A percentile compares a stretch with the other conserved stretches of the same genome.
These are phyloP conservation scores for Myotis lucifugus DNA, from an alignment of 2,113 vertebrate genomes.

Conservation along the genomic window DNA sequence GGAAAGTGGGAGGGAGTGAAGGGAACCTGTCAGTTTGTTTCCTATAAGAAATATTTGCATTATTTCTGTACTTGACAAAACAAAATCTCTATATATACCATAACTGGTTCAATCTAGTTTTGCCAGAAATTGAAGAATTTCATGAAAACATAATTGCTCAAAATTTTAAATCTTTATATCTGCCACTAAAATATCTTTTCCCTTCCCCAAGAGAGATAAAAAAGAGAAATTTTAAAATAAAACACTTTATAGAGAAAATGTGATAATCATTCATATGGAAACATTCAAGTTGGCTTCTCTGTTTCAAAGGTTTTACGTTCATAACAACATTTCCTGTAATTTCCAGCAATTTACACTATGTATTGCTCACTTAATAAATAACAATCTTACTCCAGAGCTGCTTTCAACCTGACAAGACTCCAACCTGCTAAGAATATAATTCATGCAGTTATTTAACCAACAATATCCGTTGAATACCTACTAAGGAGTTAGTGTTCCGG, in stretches of 20 bases:
- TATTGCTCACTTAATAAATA: not conserved
- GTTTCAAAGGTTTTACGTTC: slow-evolving; percentile 1
- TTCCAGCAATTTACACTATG: not conserved
- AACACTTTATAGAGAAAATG: not conserved
- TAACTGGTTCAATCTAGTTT: not conserved
- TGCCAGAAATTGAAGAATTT: slow-evolving; percentile 20
- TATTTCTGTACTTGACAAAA: not conserved
- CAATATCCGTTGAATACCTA: not conserved
- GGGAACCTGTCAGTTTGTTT: not conserved
- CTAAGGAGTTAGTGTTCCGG: not conserved
- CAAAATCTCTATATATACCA: not conserved
- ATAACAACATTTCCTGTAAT: not conserved
- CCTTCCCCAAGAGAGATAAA: not conserved
- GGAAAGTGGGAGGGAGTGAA: not conserved
- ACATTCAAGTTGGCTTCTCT: not conserved
- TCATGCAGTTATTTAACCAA: not conserved
- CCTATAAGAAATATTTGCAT: not conserved
- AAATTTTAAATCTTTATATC: slow-evolving; percentile 18
- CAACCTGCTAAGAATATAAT: not conserved
- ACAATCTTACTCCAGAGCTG: not conserved
- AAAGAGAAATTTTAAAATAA: not conserved
- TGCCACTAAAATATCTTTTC: not conserved
- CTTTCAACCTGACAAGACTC: not conserved
- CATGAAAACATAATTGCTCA: not conserved
- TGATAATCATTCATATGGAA: not conserved